phyloP scores from a whole-genome alignment of 2,888 invertebrate species.

The Pammene aurita region DNA sequence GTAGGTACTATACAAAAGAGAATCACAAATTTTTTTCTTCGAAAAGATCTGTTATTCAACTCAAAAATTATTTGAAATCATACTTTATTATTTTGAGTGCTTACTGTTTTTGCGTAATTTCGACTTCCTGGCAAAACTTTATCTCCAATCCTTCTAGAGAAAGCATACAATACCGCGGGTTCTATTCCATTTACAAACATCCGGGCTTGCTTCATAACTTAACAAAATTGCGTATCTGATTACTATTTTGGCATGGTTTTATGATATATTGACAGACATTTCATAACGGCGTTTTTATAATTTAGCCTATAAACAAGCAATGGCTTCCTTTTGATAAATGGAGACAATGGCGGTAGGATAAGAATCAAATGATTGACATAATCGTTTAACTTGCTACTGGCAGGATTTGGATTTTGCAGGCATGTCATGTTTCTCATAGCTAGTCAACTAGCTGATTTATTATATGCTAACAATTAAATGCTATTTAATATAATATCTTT shows the following conservation, averaged over 20 bases:
- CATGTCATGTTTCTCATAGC: not conserved
- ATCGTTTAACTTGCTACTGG: slow-evolving; percentile 16
- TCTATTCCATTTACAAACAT: slow-evolving; percentile 33
- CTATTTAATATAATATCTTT: too few relatives aligned
- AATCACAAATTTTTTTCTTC: too few relatives aligned
- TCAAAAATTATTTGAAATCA: not conserved
- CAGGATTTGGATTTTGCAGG: slow-evolving; percentile 32
- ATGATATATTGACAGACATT: slow-evolving; percentile 40
- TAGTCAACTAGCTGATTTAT: not conserved
- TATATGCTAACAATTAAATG: too few relatives aligned
- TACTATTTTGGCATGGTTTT: slow-evolving; percentile 41
- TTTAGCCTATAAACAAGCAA: slow-evolving; percentile 32
- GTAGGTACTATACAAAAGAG: too few relatives aligned
- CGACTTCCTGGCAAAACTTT: slow-evolving; percentile 11
- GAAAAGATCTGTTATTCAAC: not conserved
- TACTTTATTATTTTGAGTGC: not conserved
- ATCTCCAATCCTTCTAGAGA: slow-evolving; percentile 7
- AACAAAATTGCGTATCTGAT: slow-evolving; percentile 34
- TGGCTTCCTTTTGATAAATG: slow-evolving; percentile 23
- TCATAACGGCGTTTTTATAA: slow-evolving; percentile 38
- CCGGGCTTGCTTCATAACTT: slow-evolving; percentile 24
- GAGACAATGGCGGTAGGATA: slow-evolving; percentile 35
- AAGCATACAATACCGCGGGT: slow-evolving; percentile 18
- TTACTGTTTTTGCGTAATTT: not conserved
- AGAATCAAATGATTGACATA: slow-evolving; percentile 41